Percentiles rank a stretch among this genome's conserved stretches.
phyloP scores from a whole-genome alignment of 2,888 invertebrate species.

The Dicycla oo region DNA sequence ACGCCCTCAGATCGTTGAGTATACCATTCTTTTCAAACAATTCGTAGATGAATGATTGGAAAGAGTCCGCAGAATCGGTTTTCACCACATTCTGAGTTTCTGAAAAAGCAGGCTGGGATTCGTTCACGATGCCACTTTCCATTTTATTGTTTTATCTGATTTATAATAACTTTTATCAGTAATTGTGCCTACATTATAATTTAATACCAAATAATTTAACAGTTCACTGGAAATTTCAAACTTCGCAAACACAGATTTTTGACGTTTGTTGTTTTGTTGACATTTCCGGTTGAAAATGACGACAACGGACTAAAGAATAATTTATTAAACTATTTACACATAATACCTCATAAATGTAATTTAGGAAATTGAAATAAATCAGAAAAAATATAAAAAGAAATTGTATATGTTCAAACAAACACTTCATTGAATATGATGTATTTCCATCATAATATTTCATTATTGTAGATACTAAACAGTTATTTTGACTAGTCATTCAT shows the following conservation, averaged over 20 bases:
- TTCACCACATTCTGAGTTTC: conserved; percentile 65
- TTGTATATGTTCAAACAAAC: neutral
- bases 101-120: conserved; percentile 44
- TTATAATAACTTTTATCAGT: conserved; percentile 25
- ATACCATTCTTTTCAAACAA: conserved; percentile 92
- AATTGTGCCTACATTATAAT: conserved; percentile 63
- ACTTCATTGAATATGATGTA: accelerated
- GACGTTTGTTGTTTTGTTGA: conserved; percentile 77
- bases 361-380: neutral
- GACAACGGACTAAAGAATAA: conserved; percentile 7
- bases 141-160: conserved; percentile 69
- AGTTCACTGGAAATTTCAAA: conserved; percentile 82
- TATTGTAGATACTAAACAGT: conserved; percentile 24
- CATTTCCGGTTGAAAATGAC: conserved; percentile 74
- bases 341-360: neutral
- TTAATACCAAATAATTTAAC: conserved; percentile 60
- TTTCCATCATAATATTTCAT: neutral
- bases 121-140: conserved; percentile 68
- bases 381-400: neutral
- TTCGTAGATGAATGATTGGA: conserved; percentile 89
- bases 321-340: conserved; percentile 17
- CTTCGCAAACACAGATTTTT: conserved; percentile 80
- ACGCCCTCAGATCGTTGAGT: conserved; percentile 89
- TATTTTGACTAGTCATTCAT: conserved; percentile 68
- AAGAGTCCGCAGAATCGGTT: conserved; percentile 84